phyloP scores from a whole-genome alignment of 2,113 vertebrate species.

The cattle (Bos taurus) region DNA sequence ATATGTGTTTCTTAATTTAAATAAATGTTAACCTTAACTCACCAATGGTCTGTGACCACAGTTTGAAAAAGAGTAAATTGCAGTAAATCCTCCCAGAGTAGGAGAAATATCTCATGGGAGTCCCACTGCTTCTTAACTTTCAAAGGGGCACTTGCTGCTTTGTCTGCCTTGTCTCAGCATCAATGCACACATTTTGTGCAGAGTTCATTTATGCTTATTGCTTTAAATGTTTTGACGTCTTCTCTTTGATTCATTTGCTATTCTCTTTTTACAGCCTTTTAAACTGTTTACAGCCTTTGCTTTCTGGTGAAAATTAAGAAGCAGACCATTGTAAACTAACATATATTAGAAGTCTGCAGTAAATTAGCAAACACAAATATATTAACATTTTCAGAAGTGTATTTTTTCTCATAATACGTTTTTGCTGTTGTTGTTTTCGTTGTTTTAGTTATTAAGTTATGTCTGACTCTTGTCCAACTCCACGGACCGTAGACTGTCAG shows the following conservation, averaged over 20 bases:
- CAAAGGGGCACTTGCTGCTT: neutral
- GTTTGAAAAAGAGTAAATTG: neutral
- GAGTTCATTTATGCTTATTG: neutral
- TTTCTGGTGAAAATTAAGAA: neutral
- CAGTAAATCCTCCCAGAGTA: neutral
- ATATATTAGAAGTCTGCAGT: neutral
- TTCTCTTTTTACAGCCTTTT: neutral
- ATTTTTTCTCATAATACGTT: neutral
- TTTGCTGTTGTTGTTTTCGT: neutral
- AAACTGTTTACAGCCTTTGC: neutral
- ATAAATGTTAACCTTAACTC: neutral
- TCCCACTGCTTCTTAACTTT: neutral
- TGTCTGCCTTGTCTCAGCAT: neutral
- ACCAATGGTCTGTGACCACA: neutral
- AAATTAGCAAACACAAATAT: neutral
- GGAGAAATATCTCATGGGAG: neutral
- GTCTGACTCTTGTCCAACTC: neutral
- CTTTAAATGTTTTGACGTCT: neutral
- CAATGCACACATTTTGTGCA: neutral
- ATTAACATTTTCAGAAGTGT: neutral
- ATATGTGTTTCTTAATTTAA: neutral
- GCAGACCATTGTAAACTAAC: neutral
- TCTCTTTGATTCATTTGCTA: neutral
- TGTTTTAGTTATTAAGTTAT: neutral
- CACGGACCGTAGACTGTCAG: neutral